Evolutionary conservation across 2,113 vertebrate genomes (phyloP).

Genomic region (Marmota monax): DNA sequence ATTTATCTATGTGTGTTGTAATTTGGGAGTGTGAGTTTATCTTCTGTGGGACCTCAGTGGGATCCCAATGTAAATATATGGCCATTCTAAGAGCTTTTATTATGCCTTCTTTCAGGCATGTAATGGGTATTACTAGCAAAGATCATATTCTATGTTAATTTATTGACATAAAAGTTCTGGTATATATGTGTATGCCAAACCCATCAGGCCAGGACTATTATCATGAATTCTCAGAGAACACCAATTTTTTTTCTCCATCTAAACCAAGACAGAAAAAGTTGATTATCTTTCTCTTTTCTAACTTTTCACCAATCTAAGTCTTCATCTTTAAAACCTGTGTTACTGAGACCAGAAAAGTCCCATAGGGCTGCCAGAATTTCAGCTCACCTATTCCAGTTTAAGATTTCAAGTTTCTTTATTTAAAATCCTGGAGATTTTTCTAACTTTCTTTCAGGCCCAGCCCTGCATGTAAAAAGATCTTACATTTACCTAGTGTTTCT

Average conservation of each 20-base stretch:
- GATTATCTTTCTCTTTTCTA: neutral
- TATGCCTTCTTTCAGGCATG: neutral
- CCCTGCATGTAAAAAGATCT: neutral
- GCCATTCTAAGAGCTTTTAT: neutral
- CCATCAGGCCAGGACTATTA: neutral
- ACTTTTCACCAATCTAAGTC: neutral
- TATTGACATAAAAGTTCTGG: neutral
- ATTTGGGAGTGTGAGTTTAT: neutral
- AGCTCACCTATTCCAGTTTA: neutral
- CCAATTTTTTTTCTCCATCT: neutral
- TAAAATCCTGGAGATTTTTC: neutral
- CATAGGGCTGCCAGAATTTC: neutral
- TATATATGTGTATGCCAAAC: neutral
- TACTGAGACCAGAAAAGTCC: neutral
- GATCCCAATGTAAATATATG: neutral
- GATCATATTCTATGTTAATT: neutral
- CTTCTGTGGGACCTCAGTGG: neutral
- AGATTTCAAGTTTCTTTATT: neutral
- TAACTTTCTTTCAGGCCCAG: neutral
- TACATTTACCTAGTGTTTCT: neutral
- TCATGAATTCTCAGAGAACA: conserved; percentile 12
- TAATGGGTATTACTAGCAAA: neutral
- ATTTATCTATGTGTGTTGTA: neutral
- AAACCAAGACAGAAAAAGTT: neutral
- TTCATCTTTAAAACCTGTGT: neutral